phyloP scores from a whole-genome alignment of 2,797 vertebrate species.

The Hylomyscus alleni region DNA sequence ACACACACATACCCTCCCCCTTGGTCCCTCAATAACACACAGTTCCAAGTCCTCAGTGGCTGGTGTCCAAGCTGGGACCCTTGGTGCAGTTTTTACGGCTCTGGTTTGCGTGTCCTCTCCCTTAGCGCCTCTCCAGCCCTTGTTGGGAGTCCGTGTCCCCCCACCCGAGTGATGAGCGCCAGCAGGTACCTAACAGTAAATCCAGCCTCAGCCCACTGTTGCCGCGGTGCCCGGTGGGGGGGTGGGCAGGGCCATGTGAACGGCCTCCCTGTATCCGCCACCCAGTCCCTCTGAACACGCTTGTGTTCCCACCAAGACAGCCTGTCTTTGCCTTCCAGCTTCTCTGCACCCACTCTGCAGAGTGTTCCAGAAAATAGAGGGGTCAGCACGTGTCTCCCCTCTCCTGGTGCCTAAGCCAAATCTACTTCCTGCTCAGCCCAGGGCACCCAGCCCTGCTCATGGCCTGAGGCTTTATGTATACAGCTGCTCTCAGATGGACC shows the following conservation, averaged over 20 bases:
- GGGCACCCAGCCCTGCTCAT: conserved; percentile 34
- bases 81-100: conserved; percentile 78
- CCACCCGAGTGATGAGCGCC: conserved; percentile 81
- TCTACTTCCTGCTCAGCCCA: conserved; percentile 38
- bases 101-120: conserved; percentile 82
- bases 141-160: conserved; percentile 83
- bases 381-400: neutral
- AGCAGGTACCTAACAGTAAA: conserved; percentile 83
- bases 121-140: conserved; percentile 80
- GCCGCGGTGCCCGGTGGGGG: conserved; percentile 65
- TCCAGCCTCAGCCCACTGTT: conserved; percentile 78
- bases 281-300: neutral
- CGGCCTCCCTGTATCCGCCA: conserved; percentile 65
- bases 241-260: conserved; percentile 75
- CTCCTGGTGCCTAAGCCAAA: conserved; percentile 38
- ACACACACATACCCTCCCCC: neutral
- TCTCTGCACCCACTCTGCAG: conserved; percentile 27
- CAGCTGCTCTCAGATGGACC: conserved; percentile 69
- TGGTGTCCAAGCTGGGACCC: conserved; percentile 72
- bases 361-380: conserved; percentile 65
- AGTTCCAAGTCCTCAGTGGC: conserved; percentile 75
- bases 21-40: conserved; percentile 50
- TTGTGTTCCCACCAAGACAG: conserved; percentile 25
- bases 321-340: conserved; percentile 72
- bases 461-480: conserved; percentile 56